Evolutionary conservation across 2,797 vertebrate species (phyloP).

Genomic region (Chelmon rostratus): DNA sequence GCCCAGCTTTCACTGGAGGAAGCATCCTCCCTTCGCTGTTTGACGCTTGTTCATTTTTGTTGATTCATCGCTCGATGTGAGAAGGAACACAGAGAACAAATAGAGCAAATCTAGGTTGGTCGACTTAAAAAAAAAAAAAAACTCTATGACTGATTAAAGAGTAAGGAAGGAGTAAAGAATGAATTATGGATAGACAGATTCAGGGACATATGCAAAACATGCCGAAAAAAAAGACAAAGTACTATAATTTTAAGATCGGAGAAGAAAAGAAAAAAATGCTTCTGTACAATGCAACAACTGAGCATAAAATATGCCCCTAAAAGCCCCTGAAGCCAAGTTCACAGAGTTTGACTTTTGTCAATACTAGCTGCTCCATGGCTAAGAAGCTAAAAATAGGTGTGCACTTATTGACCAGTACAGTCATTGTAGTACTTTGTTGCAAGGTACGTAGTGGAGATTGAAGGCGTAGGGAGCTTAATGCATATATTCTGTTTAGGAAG

Average conservation of each 20-base stretch:
- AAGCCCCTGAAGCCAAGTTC: not conserved
- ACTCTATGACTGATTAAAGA: not conserved
- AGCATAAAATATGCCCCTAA: not conserved
- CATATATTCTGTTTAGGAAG: not conserved
- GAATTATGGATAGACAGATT: not conserved
- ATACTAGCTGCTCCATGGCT: not conserved
- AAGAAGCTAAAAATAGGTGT: not conserved
- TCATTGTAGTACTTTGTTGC: not conserved
- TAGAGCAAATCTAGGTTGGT: not conserved
- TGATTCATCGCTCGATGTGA: not conserved
- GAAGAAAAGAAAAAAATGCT: not conserved
- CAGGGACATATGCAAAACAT: not conserved
- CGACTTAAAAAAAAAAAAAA: not conserved
- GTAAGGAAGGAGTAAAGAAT: not conserved
- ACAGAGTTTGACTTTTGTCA: conserved; percentile 11
- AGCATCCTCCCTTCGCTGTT: not conserved
- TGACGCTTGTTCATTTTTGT: not conserved
- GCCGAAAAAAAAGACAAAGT: not conserved
- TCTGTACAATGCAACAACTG: not conserved
- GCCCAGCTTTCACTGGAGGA: not conserved
- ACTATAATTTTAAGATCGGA: no score
- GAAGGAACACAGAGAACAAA: not conserved
- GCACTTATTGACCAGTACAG: not conserved
- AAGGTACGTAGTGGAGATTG: not conserved
- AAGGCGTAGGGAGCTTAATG: not conserved